phyloP scores from a whole-genome alignment of 2,797 vertebrate species.

The Octomys mimax region DNA sequence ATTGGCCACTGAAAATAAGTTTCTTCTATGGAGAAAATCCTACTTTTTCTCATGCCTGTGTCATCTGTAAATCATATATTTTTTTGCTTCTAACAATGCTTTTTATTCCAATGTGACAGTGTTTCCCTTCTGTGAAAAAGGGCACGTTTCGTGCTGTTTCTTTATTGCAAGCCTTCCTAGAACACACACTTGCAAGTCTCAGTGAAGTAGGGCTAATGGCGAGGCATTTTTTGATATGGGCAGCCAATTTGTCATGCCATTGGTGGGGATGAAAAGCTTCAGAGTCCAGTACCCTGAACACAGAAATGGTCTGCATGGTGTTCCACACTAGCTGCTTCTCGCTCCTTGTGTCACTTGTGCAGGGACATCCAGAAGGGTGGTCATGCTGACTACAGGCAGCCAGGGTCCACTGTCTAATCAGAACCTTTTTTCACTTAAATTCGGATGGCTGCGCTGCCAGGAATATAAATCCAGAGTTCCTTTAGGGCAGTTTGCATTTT shows the following conservation, averaged over 20 bases:
- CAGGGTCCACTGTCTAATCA: not conserved
- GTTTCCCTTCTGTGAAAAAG: slow-evolving; percentile 58
- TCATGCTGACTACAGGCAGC: not conserved
- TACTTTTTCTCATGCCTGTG: slow-evolving; percentile 59
- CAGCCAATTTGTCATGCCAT: slow-evolving; percentile 26
- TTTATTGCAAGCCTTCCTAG: slow-evolving; percentile 60
- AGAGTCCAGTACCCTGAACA: not conserved
- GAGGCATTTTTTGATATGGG: slow-evolving; percentile 25
- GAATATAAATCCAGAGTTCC: not conserved
- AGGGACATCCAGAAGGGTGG: not conserved
- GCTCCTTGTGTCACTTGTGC: not conserved
- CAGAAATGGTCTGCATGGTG: not conserved
- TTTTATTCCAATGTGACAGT: slow-evolving; percentile 49
- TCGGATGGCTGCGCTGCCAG: not conserved
- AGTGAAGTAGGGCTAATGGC: slow-evolving; percentile 43
- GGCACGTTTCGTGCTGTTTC: not conserved
- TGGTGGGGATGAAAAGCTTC: not conserved
- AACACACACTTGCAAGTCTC: slow-evolving; percentile 56
- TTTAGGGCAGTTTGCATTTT: not conserved
- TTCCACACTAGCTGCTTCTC: not conserved
- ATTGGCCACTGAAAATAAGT: slow-evolving; percentile 82
- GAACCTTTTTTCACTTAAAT: slow-evolving; percentile 45
- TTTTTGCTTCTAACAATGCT: slow-evolving; percentile 44
- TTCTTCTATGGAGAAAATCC: slow-evolving; percentile 69
- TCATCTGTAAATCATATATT: slow-evolving; percentile 72